These are phyloP conservation scores for Hycleus cichorii DNA, from an alignment of 1,140 invertebrate species.

Conservation along the genomic window DNA sequence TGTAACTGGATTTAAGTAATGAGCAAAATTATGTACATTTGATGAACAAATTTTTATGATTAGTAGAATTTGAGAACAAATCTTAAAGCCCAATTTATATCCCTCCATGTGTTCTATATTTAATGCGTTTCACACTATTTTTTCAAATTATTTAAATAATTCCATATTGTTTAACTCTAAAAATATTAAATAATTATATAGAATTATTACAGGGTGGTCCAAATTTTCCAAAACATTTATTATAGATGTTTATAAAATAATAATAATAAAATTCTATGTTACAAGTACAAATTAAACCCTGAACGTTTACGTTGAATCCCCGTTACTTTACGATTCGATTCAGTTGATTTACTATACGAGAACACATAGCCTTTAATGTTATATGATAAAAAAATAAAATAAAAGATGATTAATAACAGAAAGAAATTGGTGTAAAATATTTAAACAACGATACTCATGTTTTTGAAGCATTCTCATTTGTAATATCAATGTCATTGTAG, in stretches of 20 bases:
- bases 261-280: conserved; percentile 5
- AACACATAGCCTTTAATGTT: conserved; percentile 7
- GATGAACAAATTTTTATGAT: conserved; percentile 6
- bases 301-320: background rate
- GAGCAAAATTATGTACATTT: conserved; percentile 14
- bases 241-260: conserved; percentile 21
- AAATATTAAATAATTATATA: conserved; percentile 23
- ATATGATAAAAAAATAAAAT: background rate
- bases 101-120: conserved; percentile 18
- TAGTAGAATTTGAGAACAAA: background rate
- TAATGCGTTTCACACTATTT: too few species aligned
- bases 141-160: too few species aligned
- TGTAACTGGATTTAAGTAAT: conserved; percentile 10
- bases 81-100: conserved; percentile 14
- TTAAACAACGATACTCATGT: conserved; percentile 17
- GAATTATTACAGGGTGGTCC: conserved; percentile 11
- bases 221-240: background rate
- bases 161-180: conserved; percentile 26
- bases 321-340: background rate
- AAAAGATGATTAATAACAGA: background rate
- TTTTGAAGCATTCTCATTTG: conserved; percentile 5
- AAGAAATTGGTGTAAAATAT: conserved; percentile 1
- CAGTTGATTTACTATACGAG: background rate
- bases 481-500: conserved; percentile 11
- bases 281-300: conserved; percentile 14